These are phyloP conservation scores for Bettongia penicillata DNA, from an alignment of 2,113 vertebrate species.

Conservation along the genomic window DNA sequence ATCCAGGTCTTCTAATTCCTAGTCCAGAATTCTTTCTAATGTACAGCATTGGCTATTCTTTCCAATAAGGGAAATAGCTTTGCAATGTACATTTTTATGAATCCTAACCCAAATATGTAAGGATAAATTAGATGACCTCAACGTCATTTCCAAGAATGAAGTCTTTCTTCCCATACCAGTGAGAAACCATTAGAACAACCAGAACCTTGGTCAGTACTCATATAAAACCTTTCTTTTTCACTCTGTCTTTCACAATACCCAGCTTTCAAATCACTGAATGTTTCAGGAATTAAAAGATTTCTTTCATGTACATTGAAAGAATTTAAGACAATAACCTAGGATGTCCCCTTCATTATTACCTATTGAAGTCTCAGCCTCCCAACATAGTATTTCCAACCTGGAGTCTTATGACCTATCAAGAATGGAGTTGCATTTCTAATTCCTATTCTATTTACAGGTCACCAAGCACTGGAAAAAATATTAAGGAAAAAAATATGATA, in stretches of 20 bases:
- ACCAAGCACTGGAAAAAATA: not conserved
- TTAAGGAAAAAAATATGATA: not conserved
- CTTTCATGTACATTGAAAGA: conserved; percentile 18
- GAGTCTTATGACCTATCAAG: conserved; percentile 16
- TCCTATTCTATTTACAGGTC: conserved; percentile 23
- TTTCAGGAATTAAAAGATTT: not conserved
- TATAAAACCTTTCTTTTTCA: not conserved
- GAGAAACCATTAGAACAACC: not conserved
- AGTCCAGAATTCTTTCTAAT: not conserved
- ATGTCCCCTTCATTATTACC: not conserved
- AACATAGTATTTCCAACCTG: conserved; percentile 30
- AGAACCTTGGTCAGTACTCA: not conserved
- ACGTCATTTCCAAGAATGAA: not conserved
- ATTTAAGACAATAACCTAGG: conserved; percentile 31
- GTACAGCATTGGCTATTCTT: not conserved
- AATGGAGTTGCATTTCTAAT: not conserved
- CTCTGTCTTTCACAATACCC: not conserved
- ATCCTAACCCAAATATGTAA: not conserved
- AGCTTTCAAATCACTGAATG: not conserved
- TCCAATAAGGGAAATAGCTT: conserved; percentile 39
- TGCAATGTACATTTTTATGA: conserved; percentile 61
- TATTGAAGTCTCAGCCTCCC: conserved; percentile 13
- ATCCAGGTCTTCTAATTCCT: not conserved
- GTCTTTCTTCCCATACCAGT: not conserved
- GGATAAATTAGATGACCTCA: not conserved